These are phyloP conservation scores for Rhogogaster chlorosoma DNA, from an alignment of 2,888 invertebrate genomes.

Conservation along the genomic window DNA sequence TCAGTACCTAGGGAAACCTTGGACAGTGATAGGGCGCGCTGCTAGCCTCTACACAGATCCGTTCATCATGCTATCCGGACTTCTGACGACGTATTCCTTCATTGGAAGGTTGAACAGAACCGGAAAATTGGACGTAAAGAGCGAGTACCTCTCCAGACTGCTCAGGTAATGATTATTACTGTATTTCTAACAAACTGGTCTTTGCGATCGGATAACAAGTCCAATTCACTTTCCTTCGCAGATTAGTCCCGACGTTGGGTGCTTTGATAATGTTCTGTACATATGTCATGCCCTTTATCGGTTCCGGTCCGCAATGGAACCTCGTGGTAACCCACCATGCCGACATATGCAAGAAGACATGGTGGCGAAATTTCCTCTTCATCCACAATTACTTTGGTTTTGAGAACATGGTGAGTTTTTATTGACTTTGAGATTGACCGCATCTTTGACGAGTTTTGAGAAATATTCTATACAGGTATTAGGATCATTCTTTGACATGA, in stretches of 20 bases:
- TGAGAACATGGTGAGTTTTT: conserved; percentile 82
- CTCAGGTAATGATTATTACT: conserved; percentile 76
- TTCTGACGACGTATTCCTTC: conserved; percentile 83
- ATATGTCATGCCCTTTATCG: conserved; percentile 82
- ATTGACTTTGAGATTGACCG: neutral
- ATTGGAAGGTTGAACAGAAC: conserved; percentile 81
- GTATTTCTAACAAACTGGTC: neutral
- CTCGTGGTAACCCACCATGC: conserved; percentile 85
- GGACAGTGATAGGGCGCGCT: conserved; percentile 85
- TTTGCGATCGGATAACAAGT: neutral
- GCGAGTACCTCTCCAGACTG: conserved; percentile 83
- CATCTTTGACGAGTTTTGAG: neutral
- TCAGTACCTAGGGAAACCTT: conserved; percentile 82
- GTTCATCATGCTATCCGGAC: conserved; percentile 85
- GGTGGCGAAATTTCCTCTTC: conserved; percentile 86
- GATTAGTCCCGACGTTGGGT: conserved; percentile 83
- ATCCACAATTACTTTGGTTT: conserved; percentile 88
- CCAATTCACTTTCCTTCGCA: conserved; percentile 59
- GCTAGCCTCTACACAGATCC: conserved; percentile 87
- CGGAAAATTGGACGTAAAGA: conserved; percentile 80
- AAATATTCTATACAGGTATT: neutral
- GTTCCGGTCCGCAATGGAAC: conserved; percentile 86
- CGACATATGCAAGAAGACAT: conserved; percentile 83
- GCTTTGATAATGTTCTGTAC: conserved; percentile 85
- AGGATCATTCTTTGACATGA: neutral